Evolutionary conservation across 2,113 vertebrate genomes (phyloP).

Genomic region (Centropristis striata): DNA sequence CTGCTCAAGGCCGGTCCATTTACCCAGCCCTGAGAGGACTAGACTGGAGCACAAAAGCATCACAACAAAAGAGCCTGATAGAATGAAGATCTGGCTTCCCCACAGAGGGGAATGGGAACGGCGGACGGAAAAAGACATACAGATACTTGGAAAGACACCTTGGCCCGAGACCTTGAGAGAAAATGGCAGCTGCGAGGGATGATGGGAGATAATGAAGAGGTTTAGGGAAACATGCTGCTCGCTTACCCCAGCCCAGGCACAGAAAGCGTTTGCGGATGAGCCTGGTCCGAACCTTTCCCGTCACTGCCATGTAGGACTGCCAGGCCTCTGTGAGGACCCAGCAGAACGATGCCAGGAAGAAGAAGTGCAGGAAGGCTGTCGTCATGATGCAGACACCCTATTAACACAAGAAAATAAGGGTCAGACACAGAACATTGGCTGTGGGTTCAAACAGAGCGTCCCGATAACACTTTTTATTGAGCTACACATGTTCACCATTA

Average conservation of each 20-base stretch:
- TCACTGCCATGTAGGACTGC: conserved; percentile 99
- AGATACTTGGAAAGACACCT: conserved; percentile 49
- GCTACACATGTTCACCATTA: too few relatives aligned
- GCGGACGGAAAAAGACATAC: neutral
- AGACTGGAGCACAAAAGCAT: conserved; percentile 64
- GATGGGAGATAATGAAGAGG: conserved; percentile 49
- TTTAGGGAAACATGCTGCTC: conserved; percentile 66
- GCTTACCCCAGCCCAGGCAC: conserved; percentile 98
- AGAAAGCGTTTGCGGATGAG: conserved; percentile 98
- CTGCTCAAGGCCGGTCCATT: conserved; percentile 62
- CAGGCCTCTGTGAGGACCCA: conserved; percentile 99
- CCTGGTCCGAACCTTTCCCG: conserved; percentile 97
- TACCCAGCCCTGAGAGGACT: conserved; percentile 59
- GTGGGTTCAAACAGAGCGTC: neutral
- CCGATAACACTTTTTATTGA: too few relatives aligned
- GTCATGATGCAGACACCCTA: conserved; percentile 98
- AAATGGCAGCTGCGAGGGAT: conserved; percentile 52
- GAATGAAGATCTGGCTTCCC: conserved; percentile 48
- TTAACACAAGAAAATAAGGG: conserved; percentile 60
- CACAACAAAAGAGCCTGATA: conserved; percentile 62
- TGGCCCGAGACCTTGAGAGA: conserved; percentile 38
- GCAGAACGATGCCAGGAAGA: conserved; percentile 99
- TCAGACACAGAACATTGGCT: conserved; percentile 13
- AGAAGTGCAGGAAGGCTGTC: conserved; percentile 98
- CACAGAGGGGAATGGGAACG: conserved; percentile 36